These are phyloP conservation scores for Drosophila sulfurigaster DNA, from an alignment of 1,140 invertebrate genomes.

Conservation along the genomic window DNA sequence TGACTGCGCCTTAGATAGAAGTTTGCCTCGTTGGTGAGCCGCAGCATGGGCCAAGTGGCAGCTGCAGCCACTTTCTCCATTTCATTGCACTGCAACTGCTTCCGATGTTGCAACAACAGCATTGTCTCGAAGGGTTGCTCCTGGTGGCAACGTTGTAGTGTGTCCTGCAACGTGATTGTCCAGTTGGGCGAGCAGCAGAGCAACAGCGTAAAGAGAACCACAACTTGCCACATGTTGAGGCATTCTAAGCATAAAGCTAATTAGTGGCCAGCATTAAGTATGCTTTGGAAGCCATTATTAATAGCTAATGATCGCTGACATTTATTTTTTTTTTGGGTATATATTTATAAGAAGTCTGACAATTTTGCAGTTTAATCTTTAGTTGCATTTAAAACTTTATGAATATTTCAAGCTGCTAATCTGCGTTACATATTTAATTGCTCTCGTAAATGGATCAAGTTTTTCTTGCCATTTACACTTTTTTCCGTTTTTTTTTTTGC, in stretches of 20 bases:
- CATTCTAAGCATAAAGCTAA: constrained; percentile 33
- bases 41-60: constrained; percentile 31
- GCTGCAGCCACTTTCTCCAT: constrained; percentile 3
- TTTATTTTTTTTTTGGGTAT: background rate
- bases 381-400: constrained; percentile 26
- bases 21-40: constrained; percentile 36
- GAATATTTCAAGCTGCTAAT: constrained; percentile 47
- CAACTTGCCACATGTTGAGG: constrained; percentile 48
- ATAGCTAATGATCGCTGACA: constrained; percentile 25
- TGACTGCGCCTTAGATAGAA: constrained; percentile 23
- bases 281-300: background rate
- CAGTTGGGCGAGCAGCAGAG: constrained; percentile 2
- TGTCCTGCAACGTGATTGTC: background rate
- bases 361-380: constrained; percentile 10
- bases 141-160: constrained; percentile 36
- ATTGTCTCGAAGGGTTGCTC: constrained; percentile 41
- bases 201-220: constrained; percentile 25
- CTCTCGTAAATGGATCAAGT: constrained; percentile 28
- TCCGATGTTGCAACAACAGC: constrained; percentile 43
- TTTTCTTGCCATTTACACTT: constrained; percentile 7
- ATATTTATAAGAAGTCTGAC: background rate
- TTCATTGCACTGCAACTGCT: constrained; percentile 3
- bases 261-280: constrained; percentile 9
- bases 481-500: background rate
- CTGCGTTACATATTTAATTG: constrained; percentile 46